These are phyloP conservation scores for Crocodylus rhombifer DNA, from an alignment of 2,797 vertebrate genomes.

Conservation along the genomic window DNA sequence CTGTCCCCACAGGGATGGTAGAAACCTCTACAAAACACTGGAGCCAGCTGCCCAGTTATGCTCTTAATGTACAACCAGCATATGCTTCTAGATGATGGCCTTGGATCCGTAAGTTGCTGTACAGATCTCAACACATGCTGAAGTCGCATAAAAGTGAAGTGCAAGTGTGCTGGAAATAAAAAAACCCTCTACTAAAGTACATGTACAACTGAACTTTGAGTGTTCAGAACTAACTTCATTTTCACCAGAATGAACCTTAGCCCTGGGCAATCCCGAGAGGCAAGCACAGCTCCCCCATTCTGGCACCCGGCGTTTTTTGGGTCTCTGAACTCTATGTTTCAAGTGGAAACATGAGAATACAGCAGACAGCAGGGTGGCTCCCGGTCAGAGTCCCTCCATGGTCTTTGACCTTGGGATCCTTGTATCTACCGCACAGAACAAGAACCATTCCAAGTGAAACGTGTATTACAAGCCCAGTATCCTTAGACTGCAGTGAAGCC, in stretches of 20 bases:
- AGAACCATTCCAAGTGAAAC: background rate
- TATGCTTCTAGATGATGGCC: accelerated
- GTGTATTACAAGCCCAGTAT: background rate
- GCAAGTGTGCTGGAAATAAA: background rate
- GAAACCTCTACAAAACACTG: background rate
- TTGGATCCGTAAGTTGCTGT: background rate
- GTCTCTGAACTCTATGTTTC: background rate
- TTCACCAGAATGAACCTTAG: conserved; percentile 11
- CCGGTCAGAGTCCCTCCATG: background rate
- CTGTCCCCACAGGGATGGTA: background rate
- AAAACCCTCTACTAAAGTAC: background rate
- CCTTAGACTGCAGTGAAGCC: background rate
- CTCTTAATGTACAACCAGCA: background rate
- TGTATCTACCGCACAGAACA: background rate
- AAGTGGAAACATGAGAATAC: background rate
- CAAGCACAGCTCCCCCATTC: background rate
- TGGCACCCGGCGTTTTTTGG: background rate
- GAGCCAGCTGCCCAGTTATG: background rate
- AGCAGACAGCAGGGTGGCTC: background rate
- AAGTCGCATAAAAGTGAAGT: background rate
- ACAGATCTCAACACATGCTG: background rate
- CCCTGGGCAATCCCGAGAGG: conserved; percentile 14
- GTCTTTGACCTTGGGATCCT: accelerated
- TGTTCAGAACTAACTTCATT: conserved; percentile 7
- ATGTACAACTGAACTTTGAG: background rate